Evolutionary conservation across 2,797 vertebrate species (phyloP).

Genomic region (Myotis findleyi): DNA sequence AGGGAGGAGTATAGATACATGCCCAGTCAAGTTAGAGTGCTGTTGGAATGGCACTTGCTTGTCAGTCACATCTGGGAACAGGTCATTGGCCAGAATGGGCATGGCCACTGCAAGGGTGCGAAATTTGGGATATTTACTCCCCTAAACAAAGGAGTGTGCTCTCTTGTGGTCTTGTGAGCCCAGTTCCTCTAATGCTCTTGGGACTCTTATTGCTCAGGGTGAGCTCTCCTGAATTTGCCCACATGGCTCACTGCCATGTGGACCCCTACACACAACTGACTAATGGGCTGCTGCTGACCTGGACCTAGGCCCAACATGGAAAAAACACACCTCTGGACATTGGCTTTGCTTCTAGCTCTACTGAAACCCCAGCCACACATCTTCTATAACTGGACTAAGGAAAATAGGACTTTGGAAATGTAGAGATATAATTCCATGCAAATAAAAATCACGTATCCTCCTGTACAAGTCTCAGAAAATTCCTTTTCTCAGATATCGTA

Average conservation of each 20-base stretch:
- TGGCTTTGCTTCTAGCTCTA: background rate
- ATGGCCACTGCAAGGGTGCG: background rate
- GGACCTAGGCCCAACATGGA: background rate
- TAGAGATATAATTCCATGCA: background rate
- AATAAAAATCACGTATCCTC: background rate
- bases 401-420: background rate
- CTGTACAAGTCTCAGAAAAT: background rate
- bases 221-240: background rate
- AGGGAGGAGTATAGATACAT: background rate
- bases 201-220: background rate
- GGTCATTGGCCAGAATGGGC: background rate
- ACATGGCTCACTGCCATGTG: background rate
- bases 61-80: background rate
- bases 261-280: background rate
- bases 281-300: background rate
- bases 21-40: background rate
- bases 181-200: background rate
- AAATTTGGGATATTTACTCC: background rate
- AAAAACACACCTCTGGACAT: background rate
- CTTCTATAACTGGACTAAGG: background rate
- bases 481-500: background rate
- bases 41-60: background rate
- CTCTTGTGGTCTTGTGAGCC: background rate
- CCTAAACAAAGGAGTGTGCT: background rate
- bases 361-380: background rate